phyloP scores from a whole-genome alignment of 2,113 vertebrate species.

The Hippolais icterina region DNA sequence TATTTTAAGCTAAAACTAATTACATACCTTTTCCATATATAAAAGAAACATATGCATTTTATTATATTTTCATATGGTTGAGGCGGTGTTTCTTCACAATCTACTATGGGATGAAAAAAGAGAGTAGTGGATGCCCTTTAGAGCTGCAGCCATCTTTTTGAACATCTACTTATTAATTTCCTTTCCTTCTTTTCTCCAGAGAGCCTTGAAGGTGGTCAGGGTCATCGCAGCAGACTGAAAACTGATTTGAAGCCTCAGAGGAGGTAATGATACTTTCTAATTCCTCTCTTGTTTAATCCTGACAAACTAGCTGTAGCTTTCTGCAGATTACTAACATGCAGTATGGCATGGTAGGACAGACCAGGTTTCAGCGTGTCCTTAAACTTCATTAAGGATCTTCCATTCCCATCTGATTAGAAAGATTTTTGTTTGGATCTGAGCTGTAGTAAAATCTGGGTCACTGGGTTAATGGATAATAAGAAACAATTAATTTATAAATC shows the following conservation, averaged over 20 bases:
- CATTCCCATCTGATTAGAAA: not conserved
- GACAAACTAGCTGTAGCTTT: not conserved
- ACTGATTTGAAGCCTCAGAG: conserved; percentile 53
- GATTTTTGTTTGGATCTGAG: not conserved
- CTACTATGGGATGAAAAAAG: not conserved
- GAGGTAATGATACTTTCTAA: conserved; percentile 25
- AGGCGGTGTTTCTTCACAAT: conserved; percentile 24
- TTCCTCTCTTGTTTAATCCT: conserved; percentile 29
- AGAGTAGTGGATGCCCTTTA: not conserved
- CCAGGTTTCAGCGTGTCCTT: not conserved
- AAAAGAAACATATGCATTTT: conserved; percentile 32
- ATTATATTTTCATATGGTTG: conserved; percentile 56
- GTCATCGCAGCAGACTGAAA: conserved; percentile 7
- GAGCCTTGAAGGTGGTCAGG: conserved; percentile 20
- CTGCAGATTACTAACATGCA: not conserved
- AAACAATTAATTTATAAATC: not conserved
- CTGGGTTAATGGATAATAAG: not conserved
- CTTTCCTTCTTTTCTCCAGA: conserved; percentile 30
- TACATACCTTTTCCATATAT: conserved; percentile 3
- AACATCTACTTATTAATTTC: conserved; percentile 19
- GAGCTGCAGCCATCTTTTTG: conserved; percentile 19
- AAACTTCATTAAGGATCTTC: conserved; percentile 11
- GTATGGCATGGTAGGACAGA: not conserved
- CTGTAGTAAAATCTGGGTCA: conserved; percentile 7
- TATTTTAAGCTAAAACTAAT: conserved; percentile 17